Percentiles rank a stretch among this genome's conserved stretches.
phyloP scores from a whole-genome alignment of 2,113 vertebrate species.

The Labeo catla region DNA sequence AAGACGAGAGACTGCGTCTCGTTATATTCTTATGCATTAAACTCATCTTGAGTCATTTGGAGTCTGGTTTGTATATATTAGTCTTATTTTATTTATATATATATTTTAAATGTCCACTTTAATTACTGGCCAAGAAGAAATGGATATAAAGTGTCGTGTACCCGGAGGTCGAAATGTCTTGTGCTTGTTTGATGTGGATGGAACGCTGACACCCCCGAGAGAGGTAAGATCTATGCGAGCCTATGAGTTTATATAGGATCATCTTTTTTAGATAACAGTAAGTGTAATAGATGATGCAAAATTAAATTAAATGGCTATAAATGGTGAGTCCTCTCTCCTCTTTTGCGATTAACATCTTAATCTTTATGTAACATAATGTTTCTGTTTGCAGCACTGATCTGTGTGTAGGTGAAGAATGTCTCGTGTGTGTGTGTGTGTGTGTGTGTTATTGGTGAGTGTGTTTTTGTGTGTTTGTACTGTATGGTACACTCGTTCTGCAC shows the following conservation, averaged over 20 bases:
- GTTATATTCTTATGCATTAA: not conserved
- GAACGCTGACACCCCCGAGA: conserved; percentile 89
- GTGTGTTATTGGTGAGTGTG: not conserved
- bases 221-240: conserved; percentile 75
- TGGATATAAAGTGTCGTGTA: conserved; percentile 61
- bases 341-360: not conserved
- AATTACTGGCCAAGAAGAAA: conserved; percentile 35
- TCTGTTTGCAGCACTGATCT: not conserved
- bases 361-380: not conserved
- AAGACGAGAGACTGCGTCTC: not conserved
- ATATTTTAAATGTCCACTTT: not conserved
- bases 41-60: conserved; percentile 6
- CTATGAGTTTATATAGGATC: not conserved
- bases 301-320: not conserved
- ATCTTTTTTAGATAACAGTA: not conserved
- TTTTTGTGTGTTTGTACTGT: not conserved
- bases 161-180: conserved; percentile 72
- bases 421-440: too few species aligned
- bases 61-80: not conserved
- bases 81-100: not conserved
- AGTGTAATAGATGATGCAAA: not conserved
- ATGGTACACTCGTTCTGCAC: not conserved
- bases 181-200: conserved; percentile 96
- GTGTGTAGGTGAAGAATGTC: not conserved
- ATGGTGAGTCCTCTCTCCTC: not conserved